Evolutionary conservation across 2,113 vertebrate species (phyloP).

Genomic region (Candoia aspera): DNA sequence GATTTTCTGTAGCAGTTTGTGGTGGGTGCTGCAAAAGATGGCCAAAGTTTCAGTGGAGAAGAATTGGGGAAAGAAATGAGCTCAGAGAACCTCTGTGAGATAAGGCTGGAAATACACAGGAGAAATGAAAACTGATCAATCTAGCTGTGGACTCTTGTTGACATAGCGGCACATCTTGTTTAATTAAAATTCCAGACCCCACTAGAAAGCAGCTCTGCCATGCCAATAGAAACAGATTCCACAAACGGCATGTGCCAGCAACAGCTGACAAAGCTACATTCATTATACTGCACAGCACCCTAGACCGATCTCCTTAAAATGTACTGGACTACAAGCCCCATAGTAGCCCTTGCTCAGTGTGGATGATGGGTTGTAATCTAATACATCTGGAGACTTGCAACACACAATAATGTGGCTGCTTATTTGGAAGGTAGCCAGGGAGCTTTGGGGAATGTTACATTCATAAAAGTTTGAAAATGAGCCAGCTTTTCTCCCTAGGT

Average conservation of each 20-base stretch:
- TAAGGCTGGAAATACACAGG: neutral
- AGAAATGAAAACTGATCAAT: neutral
- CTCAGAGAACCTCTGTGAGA: neutral
- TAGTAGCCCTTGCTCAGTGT: neutral
- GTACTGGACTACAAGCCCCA: neutral
- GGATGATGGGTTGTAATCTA: neutral
- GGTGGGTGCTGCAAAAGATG: neutral
- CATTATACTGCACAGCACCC: neutral
- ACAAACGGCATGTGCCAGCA: neutral
- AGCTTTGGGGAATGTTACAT: neutral
- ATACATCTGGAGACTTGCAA: neutral
- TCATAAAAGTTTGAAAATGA: neutral
- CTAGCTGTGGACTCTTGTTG: neutral
- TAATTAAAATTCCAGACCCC: neutral
- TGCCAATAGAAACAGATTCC: neutral
- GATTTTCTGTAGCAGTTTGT: neutral
- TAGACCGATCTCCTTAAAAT: neutral
- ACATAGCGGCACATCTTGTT: neutral
- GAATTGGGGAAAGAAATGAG: neutral
- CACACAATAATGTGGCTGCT: neutral
- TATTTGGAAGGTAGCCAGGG: neutral
- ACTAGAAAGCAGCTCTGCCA: neutral
- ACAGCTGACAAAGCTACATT: neutral
- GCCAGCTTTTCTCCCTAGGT: neutral
- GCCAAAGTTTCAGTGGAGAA: too few relatives aligned